Percentiles rank a stretch among this genome's conserved stretches.
phyloP scores from a whole-genome alignment of 1,140 invertebrate species.

The Cotesia typhae region DNA sequence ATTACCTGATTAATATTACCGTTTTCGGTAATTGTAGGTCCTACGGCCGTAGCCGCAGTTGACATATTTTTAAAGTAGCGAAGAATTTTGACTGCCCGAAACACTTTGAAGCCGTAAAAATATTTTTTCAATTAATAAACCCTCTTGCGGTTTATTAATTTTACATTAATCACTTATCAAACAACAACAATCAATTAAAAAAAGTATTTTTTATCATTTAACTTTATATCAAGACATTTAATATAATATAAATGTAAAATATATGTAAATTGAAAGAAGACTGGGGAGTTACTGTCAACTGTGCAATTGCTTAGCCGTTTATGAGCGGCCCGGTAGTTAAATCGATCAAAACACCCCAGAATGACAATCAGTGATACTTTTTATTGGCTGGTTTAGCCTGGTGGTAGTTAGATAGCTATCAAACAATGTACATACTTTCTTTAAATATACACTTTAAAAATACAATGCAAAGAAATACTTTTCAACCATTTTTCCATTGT shows the following conservation, averaged over 20 bases:
- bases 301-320: conserved; percentile 21
- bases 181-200: no score
- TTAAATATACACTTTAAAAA: no score
- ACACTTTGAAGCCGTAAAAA: conserved; percentile 32
- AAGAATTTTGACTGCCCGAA: conserved; percentile 28
- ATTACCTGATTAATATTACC: conserved; percentile 40
- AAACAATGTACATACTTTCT: no score
- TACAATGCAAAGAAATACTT: background rate
- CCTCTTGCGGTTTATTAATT: background rate
- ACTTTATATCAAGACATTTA: no score
- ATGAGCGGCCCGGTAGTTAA: background rate
- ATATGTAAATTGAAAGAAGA: no score
- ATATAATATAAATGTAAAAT: no score
- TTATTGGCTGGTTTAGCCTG: conserved; percentile 23
- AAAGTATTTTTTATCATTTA: no score
- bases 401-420: background rate
- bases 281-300: background rate
- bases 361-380: background rate
- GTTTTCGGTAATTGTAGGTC: conserved; percentile 34
- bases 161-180: no score
- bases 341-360: conserved; percentile 22
- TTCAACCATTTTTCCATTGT: background rate
- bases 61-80: conserved; percentile 32
- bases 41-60: conserved; percentile 34
- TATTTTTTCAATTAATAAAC: background rate